Conservation (phyloP, 2,888 invertebrate genomes). For the Nemotelus pantherinus region DNA sequence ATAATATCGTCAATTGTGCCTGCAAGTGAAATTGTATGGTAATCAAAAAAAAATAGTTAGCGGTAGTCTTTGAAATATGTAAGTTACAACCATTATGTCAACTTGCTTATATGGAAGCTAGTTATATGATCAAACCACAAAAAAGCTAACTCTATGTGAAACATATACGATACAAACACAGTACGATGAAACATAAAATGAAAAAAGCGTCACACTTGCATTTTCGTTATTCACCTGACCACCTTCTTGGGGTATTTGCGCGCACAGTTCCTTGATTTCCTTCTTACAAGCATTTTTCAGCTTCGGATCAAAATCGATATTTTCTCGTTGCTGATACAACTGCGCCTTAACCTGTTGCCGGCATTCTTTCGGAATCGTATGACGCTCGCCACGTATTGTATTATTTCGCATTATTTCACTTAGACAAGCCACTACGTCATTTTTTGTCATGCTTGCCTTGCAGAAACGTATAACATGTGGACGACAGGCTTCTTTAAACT, state of each 20-base stretch:
- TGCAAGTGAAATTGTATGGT: constrained; percentile 1
- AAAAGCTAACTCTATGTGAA: background rate
- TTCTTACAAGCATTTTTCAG: constrained; percentile 82
- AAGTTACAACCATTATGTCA: too few relatives aligned
- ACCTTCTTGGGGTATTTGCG: constrained; percentile 74
- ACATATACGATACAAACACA: background rate
- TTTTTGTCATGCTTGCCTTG: constrained; percentile 77
- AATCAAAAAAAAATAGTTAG: background rate
- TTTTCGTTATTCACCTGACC: constrained; percentile 67
- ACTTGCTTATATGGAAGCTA: too few relatives aligned
- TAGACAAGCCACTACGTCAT: constrained; percentile 71
- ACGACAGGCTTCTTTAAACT: constrained; percentile 94
- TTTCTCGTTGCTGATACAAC: constrained; percentile 91
- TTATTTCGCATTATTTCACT: constrained; percentile 93
- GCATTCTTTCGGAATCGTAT: constrained; percentile 87
- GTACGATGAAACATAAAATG: constrained; percentile 43
- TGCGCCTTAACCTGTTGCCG: constrained; percentile 91
- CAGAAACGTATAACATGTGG: constrained; percentile 78
- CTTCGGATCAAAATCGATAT: constrained; percentile 84
- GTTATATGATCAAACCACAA: too few relatives aligned
- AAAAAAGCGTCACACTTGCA: constrained; percentile 51
- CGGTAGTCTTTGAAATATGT: too few relatives aligned
- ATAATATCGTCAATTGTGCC: too few relatives aligned
- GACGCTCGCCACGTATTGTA: constrained; percentile 78
- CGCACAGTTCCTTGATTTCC: constrained; percentile 81